Percentiles rank a stretch among this genome's conserved stretches.
These are phyloP conservation scores for Lepus timidus DNA, from an alignment of 2,113 vertebrate genomes.

Conservation along the genomic window DNA sequence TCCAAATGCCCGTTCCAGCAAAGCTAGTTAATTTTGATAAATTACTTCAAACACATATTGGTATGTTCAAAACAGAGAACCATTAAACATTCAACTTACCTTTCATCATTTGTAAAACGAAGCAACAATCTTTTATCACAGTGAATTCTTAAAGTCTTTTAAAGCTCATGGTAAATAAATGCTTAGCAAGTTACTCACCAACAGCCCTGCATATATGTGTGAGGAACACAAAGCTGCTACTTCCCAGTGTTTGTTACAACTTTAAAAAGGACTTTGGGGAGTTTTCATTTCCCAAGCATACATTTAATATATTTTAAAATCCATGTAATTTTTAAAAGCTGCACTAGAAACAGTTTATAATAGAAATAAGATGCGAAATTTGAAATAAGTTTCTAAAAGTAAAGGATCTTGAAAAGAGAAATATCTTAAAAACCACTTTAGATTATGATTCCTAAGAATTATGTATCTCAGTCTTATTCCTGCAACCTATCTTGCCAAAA, in stretches of 20 bases:
- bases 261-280: neutral
- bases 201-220: neutral
- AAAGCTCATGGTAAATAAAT: neutral
- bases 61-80: neutral
- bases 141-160: slow-evolving; percentile 9
- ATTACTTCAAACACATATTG: neutral
- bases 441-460: slow-evolving; percentile 56
- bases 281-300: neutral
- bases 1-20: too few species aligned
- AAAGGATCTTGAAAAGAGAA: slow-evolving; percentile 40
- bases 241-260: slow-evolving; percentile 11
- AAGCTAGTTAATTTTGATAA: neutral
- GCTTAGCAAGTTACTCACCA: neutral
- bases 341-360: neutral
- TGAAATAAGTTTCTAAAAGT: slow-evolving; percentile 45
- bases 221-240: neutral
- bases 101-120: slow-evolving; percentile 38
- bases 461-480: slow-evolving; percentile 29
- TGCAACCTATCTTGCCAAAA: neutral
- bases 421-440: neutral
- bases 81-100: neutral
- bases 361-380: slow-evolving; percentile 31
- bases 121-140: neutral
- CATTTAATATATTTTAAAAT: slow-evolving; percentile 45
- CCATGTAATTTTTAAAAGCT: neutral